Evolutionary conservation across 2,888 invertebrate species (phyloP).

Genomic region (Melinaea menophilus): DNA sequence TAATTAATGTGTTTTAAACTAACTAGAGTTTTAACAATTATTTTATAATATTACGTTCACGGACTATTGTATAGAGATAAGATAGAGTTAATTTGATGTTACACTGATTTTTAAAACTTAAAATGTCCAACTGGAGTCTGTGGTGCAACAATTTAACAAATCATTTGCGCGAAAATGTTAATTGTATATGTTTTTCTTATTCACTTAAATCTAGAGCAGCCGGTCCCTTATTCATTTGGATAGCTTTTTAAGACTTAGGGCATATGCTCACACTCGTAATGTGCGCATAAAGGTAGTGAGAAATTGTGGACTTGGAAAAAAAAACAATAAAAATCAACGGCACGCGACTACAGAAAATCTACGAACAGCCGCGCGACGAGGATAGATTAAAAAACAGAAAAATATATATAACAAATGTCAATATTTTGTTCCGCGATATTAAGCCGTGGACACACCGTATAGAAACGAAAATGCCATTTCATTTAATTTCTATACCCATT

Average conservation of each 20-base stretch:
- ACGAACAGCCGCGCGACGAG: conserved; percentile 34
- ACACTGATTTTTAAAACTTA: too few relatives aligned
- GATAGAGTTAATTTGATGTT: too few relatives aligned
- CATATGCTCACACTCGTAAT: neutral
- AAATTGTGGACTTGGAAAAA: conserved; percentile 42
- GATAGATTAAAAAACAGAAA: conserved; percentile 29
- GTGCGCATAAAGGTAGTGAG: conserved; percentile 8
- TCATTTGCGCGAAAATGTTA: neutral
- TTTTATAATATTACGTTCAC: too few relatives aligned
- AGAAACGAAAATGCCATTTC: conserved; percentile 34
- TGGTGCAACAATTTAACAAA: too few relatives aligned
- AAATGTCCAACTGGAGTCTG: too few relatives aligned
- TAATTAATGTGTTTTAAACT: too few relatives aligned
- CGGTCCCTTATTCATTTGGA: neutral
- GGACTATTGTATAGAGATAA: too few relatives aligned
- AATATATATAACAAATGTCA: conserved; percentile 17
- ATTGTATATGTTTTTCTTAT: neutral
- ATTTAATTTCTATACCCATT: conserved; percentile 28
- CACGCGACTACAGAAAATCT: conserved; percentile 61
- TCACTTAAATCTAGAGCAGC: neutral
- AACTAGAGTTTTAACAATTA: too few relatives aligned
- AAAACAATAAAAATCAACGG: conserved; percentile 57
- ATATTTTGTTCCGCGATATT: conserved; percentile 28
- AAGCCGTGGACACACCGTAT: conserved; percentile 23
- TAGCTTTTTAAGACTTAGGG: neutral